Conservation (phyloP, 2,888 invertebrate genomes). For the Xestia xanthographa region DNA sequence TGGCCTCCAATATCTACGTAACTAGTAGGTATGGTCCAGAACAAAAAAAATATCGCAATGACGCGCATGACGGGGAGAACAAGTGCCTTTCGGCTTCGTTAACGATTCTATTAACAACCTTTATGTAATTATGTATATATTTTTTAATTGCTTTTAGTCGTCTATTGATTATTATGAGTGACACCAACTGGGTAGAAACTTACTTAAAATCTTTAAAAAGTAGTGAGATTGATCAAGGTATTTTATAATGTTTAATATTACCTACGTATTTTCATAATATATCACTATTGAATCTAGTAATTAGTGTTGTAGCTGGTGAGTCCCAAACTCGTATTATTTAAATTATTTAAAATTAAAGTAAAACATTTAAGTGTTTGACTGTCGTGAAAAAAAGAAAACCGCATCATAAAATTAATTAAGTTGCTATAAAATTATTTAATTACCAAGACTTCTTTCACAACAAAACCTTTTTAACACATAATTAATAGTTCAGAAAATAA, state of each 20-base stretch:
- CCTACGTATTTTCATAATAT: no score
- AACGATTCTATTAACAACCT: no score
- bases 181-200: accelerated
- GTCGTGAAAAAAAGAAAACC: not conserved
- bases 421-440: slow-evolving; percentile 22
- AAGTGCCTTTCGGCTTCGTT: no score
- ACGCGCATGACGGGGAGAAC: no score
- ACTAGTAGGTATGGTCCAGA: no score
- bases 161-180: not conserved
- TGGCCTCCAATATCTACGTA: no score
- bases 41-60: no score
- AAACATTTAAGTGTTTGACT: not conserved
- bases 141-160: not conserved
- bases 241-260: not conserved
- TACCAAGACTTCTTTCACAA: slow-evolving; percentile 2
- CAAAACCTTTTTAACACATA: not conserved
- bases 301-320: not conserved
- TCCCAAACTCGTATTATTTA: not conserved
- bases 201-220: not conserved
- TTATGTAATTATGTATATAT: not conserved
- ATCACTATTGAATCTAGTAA: no score
- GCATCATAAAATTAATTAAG: slow-evolving; percentile 8
- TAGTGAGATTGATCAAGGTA: not conserved
- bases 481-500: not conserved
- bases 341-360: not conserved